These are phyloP conservation scores for Cacatua alba DNA, from an alignment of 2,113 vertebrate genomes.

Conservation along the genomic window DNA sequence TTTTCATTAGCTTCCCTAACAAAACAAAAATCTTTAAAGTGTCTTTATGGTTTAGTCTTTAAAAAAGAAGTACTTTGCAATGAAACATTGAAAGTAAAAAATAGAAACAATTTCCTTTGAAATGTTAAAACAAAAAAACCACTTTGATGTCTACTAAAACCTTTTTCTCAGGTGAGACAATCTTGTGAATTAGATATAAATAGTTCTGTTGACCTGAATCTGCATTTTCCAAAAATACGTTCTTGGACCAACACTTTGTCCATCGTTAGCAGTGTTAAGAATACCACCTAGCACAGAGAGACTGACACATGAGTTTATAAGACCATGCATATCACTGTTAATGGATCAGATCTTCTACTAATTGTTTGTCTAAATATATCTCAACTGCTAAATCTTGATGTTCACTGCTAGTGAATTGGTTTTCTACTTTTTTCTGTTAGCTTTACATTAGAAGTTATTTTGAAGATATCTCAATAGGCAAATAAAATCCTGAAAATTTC, in stretches of 20 bases:
- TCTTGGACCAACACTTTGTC: not conserved
- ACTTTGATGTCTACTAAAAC: constrained; percentile 31
- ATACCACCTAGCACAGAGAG: not conserved
- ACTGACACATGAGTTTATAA: not conserved
- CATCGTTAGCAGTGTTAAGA: not conserved
- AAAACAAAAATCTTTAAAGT: constrained; percentile 39
- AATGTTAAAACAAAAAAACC: not conserved
- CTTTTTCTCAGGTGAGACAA: not conserved
- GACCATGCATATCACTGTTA: not conserved
- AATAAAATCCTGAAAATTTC: not conserved
- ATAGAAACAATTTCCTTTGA: constrained; percentile 50
- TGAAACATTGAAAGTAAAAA: constrained; percentile 25
- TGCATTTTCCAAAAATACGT: not conserved
- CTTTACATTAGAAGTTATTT: not conserved
- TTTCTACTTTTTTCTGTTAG: not conserved
- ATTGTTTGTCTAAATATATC: not conserved
- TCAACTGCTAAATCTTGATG: fast-evolving
- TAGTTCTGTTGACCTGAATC: constrained; percentile 32
- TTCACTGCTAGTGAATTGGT: not conserved
- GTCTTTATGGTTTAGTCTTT: constrained; percentile 19
- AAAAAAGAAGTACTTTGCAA: constrained; percentile 37
- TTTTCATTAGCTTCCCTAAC: constrained; percentile 40
- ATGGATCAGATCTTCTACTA: not conserved
- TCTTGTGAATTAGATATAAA: constrained; percentile 37
- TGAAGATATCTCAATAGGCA: not conserved